phyloP scores from a whole-genome alignment of 2,888 invertebrate species.

The Lithophane ornitopus region DNA sequence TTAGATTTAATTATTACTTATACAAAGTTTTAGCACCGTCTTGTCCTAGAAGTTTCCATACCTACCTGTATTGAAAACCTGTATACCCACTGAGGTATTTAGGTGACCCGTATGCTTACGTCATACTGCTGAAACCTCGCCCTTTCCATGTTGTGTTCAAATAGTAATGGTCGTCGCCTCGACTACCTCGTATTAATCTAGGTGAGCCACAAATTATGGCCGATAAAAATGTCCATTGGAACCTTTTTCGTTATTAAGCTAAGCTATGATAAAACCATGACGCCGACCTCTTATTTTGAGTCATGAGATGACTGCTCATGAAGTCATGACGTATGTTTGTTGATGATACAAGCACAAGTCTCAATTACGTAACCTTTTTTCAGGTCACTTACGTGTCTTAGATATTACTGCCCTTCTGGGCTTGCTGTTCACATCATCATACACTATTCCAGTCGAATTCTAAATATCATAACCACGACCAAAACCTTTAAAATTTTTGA shows the following conservation, averaged over 20 bases:
- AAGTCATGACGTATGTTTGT: conserved; percentile 41
- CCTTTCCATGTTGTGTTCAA: conserved; percentile 56
- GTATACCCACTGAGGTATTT: conserved; percentile 31
- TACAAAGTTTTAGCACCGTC: not conserved
- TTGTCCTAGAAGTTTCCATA: not conserved
- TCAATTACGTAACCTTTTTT: not conserved
- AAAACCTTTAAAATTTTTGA: not conserved
- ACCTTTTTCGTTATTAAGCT: conserved; percentile 41
- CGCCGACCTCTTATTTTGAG: not conserved
- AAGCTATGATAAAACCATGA: conserved; percentile 27
- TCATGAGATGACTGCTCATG: conserved; percentile 32
- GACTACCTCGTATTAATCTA: conserved; percentile 35
- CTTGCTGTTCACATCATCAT: not conserved
- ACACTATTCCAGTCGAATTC: not conserved
- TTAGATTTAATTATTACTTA: not conserved
- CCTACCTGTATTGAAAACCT: conserved; percentile 26
- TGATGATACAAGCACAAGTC: conserved; percentile 5
- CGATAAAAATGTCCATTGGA: conserved; percentile 21
- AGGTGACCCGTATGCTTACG: conserved; percentile 55
- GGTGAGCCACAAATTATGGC: conserved; percentile 10
- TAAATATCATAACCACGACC: not conserved
- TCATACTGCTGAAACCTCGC: conserved; percentile 64
- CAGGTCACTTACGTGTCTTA: not conserved
- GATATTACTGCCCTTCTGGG: not conserved
- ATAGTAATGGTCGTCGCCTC: conserved; percentile 15